phyloP scores from a whole-genome alignment of 2,797 vertebrate genomes.

The Acanthornis magna region DNA sequence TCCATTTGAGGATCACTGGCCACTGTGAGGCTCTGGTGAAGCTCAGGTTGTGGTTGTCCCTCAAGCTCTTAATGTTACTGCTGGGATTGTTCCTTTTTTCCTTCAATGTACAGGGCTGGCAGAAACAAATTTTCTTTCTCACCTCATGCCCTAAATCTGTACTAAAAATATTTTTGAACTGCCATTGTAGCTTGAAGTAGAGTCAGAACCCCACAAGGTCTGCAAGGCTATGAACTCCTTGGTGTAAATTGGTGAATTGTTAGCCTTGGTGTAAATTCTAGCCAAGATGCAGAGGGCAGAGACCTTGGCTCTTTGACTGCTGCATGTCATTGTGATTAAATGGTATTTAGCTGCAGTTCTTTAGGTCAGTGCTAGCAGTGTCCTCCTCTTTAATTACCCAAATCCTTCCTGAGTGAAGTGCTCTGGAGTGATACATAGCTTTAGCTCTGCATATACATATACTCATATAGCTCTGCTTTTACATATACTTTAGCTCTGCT shows the following conservation, averaged over 20 bases:
- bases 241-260: not conserved
- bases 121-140: not conserved
- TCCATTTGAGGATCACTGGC: not conserved
- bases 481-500: not conserved
- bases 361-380: not conserved
- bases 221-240: not conserved
- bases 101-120: not conserved
- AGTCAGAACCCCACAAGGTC: not conserved
- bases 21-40: not conserved
- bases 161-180: not conserved
- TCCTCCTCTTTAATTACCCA: not conserved
- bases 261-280: not conserved
- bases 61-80: not conserved
- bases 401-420: not conserved
- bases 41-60: not conserved
- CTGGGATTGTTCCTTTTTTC: not conserved
- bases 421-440: not conserved
- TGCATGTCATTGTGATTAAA: not conserved
- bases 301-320: not conserved
- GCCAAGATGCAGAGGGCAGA: not conserved
- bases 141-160: not conserved
- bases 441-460: not conserved
- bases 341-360: not conserved
- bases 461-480: too few species aligned
- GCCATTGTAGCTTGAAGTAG: not conserved